Percentiles rank a stretch among this genome's conserved stretches.
These are phyloP conservation scores for Pungitius pungitius DNA, from an alignment of 2,113 vertebrate species.

Conservation along the genomic window DNA sequence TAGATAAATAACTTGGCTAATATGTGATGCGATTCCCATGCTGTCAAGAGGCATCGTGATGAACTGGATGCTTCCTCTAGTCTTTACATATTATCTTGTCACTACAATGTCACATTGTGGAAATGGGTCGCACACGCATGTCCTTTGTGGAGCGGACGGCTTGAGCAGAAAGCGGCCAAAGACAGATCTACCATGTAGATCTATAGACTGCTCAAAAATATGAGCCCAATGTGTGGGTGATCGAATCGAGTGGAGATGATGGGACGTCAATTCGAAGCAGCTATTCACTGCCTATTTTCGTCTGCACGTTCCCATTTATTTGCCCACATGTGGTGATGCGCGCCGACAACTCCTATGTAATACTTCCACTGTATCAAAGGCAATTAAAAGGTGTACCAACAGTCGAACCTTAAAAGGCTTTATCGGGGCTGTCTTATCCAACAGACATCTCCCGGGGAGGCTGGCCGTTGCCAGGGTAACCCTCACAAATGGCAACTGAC, in stretches of 20 bases:
- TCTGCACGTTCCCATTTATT: conserved; percentile 30
- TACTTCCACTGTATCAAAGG: conserved; percentile 67
- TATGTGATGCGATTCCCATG: conserved; percentile 5
- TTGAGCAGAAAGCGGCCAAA: conserved; percentile 6
- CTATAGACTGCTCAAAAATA: conserved; percentile 45
- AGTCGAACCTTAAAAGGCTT: conserved; percentile 85
- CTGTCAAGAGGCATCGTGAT: background rate
- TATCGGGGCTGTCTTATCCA: conserved; percentile 85
- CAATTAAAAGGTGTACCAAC: conserved; percentile 77
- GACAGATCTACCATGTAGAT: conserved; percentile 37
- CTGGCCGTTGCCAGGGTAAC: conserved; percentile 90
- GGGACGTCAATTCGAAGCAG: conserved; percentile 42
- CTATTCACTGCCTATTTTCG: conserved; percentile 44
- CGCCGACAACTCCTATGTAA: conserved; percentile 41
- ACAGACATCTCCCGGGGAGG: conserved; percentile 87
- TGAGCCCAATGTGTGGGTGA: conserved; percentile 32
- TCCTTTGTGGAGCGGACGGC: conserved; percentile 1
- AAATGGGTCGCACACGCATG: conserved; percentile 1
- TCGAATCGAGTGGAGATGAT: conserved; percentile 49
- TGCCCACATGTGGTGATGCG: conserved; percentile 30
- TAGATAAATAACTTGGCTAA: background rate
- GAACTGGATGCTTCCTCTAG: background rate
- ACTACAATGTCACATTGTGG: conserved; percentile 21
- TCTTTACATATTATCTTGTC: conserved; percentile 18
- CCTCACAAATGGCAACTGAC: conserved; percentile 91